These are phyloP conservation scores for Cephalopholis sonnerati DNA, from an alignment of 2,113 vertebrate genomes.

Conservation along the genomic window DNA sequence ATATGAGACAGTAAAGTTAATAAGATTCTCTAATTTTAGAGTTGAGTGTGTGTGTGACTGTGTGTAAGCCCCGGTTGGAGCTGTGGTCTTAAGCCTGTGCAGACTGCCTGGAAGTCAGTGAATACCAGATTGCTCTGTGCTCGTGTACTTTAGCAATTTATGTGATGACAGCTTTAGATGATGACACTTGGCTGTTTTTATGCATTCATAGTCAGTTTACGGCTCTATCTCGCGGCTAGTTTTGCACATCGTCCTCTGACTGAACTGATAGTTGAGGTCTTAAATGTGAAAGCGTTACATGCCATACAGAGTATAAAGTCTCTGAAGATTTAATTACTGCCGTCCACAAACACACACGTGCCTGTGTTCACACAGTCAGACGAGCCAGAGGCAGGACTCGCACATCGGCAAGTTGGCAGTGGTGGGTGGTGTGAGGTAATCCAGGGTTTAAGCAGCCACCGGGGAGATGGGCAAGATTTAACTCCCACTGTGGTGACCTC, in stretches of 20 bases:
- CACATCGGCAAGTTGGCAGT: constrained; percentile 16
- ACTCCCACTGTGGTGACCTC: constrained; percentile 24
- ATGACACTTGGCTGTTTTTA: constrained; percentile 2
- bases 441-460: constrained; percentile 36
- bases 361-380: background rate
- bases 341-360: background rate
- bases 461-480: constrained; percentile 45
- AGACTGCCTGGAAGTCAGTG: background rate
- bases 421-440: constrained; percentile 43
- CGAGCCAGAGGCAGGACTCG: constrained; percentile 12
- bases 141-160: constrained; percentile 11
- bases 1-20: constrained; percentile 36
- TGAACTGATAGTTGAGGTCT: background rate
- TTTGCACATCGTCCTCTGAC: background rate
- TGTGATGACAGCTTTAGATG: constrained; percentile 15
- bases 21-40: constrained; percentile 48
- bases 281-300: background rate
- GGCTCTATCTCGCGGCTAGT: background rate
- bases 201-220: background rate
- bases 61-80: constrained; percentile 18
- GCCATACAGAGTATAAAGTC: background rate
- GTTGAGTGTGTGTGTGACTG: constrained; percentile 21
- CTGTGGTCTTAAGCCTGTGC: constrained; percentile 15
- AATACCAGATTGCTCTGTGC: background rate
- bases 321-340: background rate